phyloP scores from a whole-genome alignment of 2,888 invertebrate species.

The Ochropleura leucogaster region DNA sequence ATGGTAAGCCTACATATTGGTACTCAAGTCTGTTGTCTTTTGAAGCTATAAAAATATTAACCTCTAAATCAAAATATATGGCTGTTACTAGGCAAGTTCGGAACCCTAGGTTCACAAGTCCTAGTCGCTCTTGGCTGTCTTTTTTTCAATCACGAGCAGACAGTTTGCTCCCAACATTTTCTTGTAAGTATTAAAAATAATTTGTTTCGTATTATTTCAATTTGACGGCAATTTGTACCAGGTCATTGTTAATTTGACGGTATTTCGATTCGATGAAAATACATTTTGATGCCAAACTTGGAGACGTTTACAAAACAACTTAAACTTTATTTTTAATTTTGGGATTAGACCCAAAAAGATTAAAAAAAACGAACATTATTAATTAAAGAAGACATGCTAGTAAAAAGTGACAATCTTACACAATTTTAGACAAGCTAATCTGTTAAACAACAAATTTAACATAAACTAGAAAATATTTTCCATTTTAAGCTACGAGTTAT shows the following conservation, averaged over 20 bases:
- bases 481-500: constrained; percentile 14
- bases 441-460: constrained; percentile 15
- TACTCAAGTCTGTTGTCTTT: too few relatives aligned
- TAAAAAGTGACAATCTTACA: not conserved
- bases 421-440: not conserved
- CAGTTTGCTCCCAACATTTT: not conserved
- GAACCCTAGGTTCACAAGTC: too few relatives aligned
- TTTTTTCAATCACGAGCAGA: not conserved
- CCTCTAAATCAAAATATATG: too few relatives aligned
- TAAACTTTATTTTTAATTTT: too few relatives aligned
- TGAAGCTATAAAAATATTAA: too few relatives aligned
- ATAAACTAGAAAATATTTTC: constrained; percentile 34
- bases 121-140: too few relatives aligned
- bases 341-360: too few relatives aligned
- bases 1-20: too few relatives aligned
- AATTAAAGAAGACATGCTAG: too few relatives aligned
- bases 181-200: not conserved
- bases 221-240: not conserved
- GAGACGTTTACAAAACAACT: too few relatives aligned
- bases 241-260: constrained; percentile 15
- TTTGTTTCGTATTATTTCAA: constrained; percentile 8
- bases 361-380: too few relatives aligned
- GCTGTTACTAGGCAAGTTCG: too few relatives aligned
- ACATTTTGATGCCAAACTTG: not conserved
- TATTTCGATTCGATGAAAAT: not conserved